Conservation (phyloP, 1,140 invertebrate species). For the Bombus confusus region DNA sequence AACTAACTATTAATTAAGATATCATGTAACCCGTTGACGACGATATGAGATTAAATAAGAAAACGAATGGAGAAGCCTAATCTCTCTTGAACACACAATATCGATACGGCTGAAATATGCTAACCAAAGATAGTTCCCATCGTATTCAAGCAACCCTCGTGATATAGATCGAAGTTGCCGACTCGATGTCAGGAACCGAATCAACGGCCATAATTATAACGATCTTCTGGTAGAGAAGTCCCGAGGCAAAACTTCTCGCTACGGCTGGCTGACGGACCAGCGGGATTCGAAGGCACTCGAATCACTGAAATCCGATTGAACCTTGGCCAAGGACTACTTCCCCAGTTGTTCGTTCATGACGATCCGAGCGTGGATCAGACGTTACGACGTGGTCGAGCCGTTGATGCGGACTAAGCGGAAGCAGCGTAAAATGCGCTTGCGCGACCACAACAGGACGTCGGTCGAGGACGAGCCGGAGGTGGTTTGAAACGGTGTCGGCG, state of each 20-base stretch:
- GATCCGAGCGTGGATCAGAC: constrained; percentile 41
- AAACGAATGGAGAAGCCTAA: neutral
- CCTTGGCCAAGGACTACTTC: constrained; percentile 25
- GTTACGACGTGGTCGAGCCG: constrained; percentile 60
- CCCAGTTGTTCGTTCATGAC: constrained; percentile 34
- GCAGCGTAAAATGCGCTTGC: constrained; percentile 61
- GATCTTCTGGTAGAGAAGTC: constrained; percentile 5
- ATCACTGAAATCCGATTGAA: constrained; percentile 23
- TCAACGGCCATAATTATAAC: constrained; percentile 34
- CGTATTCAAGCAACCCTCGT: neutral
- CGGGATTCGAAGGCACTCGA: constrained; percentile 31
- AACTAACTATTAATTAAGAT: too few relatives aligned
- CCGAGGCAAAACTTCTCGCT: neutral
- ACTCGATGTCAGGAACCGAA: neutral
- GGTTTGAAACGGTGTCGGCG: constrained; percentile 42
- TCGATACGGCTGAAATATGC: neutral
- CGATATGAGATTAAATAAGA: too few relatives aligned
- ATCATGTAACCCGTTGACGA: too few relatives aligned
- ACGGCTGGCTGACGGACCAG: neutral
- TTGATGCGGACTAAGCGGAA: constrained; percentile 64
- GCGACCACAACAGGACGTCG: constrained; percentile 52
- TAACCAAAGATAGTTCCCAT: constrained; percentile 47
- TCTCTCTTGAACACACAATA: neutral
- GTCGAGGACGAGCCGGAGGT: constrained; percentile 46
- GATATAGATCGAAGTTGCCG: neutral